Base-by-base conservation (phyloP, 1,140 invertebrate genomes). In the Zophobas atratus region DNA sequence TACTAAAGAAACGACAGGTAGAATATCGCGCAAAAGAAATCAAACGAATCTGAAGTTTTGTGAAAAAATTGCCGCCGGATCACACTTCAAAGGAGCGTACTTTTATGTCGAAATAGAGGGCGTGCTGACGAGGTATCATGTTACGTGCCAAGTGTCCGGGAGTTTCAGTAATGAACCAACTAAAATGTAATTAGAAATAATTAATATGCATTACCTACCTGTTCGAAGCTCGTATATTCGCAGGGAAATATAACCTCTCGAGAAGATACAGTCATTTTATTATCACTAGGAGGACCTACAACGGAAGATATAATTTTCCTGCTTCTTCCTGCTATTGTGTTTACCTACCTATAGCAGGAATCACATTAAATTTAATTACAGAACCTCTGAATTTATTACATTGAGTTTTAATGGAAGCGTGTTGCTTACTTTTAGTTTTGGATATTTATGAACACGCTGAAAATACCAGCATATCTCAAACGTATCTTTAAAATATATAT, bases 191-290 rank as follows among this genome's bases (percentile, higher is more conserved):
- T 76, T 76, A 76, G 75, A 51, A 76, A 76, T 76, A 76, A 76
- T 76, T 76, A 76, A 76, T 76, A 76, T 76, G 75, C 57, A 76
- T 76, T 76, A 67, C 75, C 75, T 70, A 76, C 75, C 75, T 76
- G 75, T 76, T 76, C 51, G 75, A 67, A 51, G 48, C 46, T 70
- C 75, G 75, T 70, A 76, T 70, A 76, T 76, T 39, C 73, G 33
- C 36, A 5, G 35, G 43, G 60, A 67, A 67, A 67, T 67, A 67
- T 43, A 34, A 43, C 39, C 38, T 67, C 43, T 36, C 39, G 60
- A 67, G 60, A 43, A 43, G 39, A 48, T n/a, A 41, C 8, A 41
- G 60, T 67, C 43, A 43, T 67, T 43, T 67, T 67, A 67, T 67
- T 43, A 67, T 43, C 39, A 43, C 60, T 67, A 39, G 60, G 60